Evolutionary conservation across 2,797 vertebrate species (phyloP).

Genomic region (Parauchenoglanis ngamensis): DNA sequence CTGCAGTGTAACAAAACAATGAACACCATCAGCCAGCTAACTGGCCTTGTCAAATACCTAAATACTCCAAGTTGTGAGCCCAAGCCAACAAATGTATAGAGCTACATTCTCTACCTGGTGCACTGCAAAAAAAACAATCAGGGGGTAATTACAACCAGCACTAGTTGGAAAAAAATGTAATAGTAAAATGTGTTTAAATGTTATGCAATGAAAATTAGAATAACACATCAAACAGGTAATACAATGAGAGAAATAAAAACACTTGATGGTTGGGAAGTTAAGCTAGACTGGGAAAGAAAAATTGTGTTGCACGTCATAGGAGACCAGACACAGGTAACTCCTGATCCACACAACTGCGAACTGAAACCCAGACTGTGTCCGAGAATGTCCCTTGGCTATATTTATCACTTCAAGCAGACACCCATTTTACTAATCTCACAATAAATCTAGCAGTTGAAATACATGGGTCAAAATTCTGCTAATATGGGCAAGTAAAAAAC

Average conservation of each 20-base stretch:
- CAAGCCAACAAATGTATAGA: slow-evolving; percentile 29
- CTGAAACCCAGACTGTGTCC: slow-evolving; percentile 12
- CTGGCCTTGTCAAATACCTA: slow-evolving; percentile 53
- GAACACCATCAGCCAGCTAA: slow-evolving; percentile 47
- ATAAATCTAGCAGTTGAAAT: not conserved
- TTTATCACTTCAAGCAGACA: slow-evolving; percentile 19
- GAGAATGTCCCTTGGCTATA: not conserved
- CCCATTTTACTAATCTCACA: not conserved
- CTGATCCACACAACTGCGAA: slow-evolving; percentile 7
- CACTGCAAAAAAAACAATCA: slow-evolving; percentile 38
- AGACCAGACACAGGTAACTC: not conserved
- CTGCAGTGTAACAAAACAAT: slow-evolving; percentile 48
- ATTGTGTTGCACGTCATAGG: slow-evolving; percentile 16
- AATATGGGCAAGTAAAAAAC: not conserved
- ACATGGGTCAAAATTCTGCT: not conserved
- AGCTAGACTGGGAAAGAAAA: slow-evolving; percentile 2
- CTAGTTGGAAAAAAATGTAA: slow-evolving; percentile 44
- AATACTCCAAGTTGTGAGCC: slow-evolving; percentile 37
- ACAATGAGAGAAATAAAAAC: slow-evolving; percentile 41
- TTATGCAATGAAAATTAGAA: slow-evolving; percentile 41
- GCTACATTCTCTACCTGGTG: slow-evolving; percentile 47
- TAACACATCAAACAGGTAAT: slow-evolving; percentile 47
- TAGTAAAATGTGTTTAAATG: slow-evolving; percentile 48
- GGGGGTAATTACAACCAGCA: slow-evolving; percentile 36
- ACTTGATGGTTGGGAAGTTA: slow-evolving; percentile 22